These are phyloP conservation scores for Drepanosiphum platanoidis DNA, from an alignment of 2,888 invertebrate species.

Conservation along the genomic window DNA sequence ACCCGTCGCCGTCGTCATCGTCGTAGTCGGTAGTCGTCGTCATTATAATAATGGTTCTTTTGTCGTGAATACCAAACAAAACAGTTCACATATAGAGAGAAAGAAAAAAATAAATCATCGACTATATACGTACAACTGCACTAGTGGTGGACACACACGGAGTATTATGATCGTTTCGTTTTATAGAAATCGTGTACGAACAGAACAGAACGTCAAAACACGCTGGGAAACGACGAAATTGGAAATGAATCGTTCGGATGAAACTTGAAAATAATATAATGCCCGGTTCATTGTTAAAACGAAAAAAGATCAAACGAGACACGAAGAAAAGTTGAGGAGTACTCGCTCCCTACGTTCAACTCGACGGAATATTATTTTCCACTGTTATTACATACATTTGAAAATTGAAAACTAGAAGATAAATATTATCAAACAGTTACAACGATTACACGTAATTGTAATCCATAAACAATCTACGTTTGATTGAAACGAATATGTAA, in stretches of 20 bases:
- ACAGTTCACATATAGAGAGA: not conserved
- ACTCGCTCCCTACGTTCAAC: too few species aligned
- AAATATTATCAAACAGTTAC: too few species aligned
- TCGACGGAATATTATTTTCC: too few species aligned
- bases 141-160: not conserved
- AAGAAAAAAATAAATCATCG: constrained; percentile 8
- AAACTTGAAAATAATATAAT: not conserved
- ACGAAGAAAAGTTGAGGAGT: not conserved
- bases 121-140: not conserved
- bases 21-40: not conserved
- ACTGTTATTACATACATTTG: too few species aligned
- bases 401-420: too few species aligned
- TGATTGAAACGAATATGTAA: too few species aligned
- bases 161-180: not conserved
- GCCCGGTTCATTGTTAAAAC: not conserved
- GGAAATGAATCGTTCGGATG: not conserved
- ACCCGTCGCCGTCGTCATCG: constrained; percentile 30
- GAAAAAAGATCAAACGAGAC: not conserved
- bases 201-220: not conserved
- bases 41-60: constrained; percentile 48
- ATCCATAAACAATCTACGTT: too few species aligned
- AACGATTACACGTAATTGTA: too few species aligned
- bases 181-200: not conserved
- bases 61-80: constrained; percentile 41
- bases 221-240: not conserved